Base-by-base conservation (phyloP, 2,113 vertebrate species). In the Sinocyclocheilus maitianheensis region DNA sequence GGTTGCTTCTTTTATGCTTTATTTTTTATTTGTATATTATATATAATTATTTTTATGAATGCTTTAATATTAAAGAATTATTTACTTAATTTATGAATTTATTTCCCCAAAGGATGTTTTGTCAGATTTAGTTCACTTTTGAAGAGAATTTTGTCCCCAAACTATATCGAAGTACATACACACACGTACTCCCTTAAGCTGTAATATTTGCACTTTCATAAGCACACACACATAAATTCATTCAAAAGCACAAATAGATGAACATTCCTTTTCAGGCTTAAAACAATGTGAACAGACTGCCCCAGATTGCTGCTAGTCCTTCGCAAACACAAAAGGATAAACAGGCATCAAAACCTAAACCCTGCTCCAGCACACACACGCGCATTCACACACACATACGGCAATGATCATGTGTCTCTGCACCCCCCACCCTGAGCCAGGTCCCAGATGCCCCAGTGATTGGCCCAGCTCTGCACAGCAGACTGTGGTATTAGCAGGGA, bases 391-490 rank as follows among this genome's bases (percentile, higher is more conserved):
- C 78, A 81, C 72, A 85, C 76, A 71, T 30, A 77, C 83, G 92
- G 53, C 80, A 87, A 87, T 85, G 84, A 89, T 84, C 83, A 78
- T 71, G 81, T 85, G 87, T 77, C 80, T 75, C 69, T 83, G 80
- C 86, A 86, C 82, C 85, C 84, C 84, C 84, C 86, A 78, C 84
- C 86, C 86, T 76, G 71, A 79, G 77, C 55, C 76, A 53, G 85
- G 86, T 88, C 88, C 87, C 90, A 89, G 88, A 89, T 90, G 86
- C 95, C 95, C 94, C 95, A 95, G 95, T 96, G 95, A 96, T 96
- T 96, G 95, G 95, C 94, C 92, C 92, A 89, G 92, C 94, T 96
- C 96, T 95, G 95, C 95, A 94, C 93, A 85, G 86, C 87, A 93
- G 93, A 93, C 93, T 94, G 88, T 91, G 94, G 87, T 84, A 86